Evolutionary conservation across 2,797 vertebrate genomes (phyloP).

Genomic region (Peromyscus attwateri): DNA sequence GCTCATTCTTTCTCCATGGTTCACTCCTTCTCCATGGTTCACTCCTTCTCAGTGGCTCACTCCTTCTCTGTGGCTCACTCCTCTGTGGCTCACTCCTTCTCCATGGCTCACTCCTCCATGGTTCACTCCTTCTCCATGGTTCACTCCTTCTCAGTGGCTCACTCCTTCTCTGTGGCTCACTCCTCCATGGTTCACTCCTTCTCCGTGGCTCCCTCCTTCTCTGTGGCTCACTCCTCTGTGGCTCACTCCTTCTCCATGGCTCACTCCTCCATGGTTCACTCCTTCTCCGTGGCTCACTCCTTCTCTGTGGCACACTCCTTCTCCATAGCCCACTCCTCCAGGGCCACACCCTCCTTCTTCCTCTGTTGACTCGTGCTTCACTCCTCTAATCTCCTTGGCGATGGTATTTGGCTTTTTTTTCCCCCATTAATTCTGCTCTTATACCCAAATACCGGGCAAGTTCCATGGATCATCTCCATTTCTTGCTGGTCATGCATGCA

Average conservation of each 20-base stretch:
- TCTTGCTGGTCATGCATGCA: background rate
- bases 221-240: rapidly evolving
- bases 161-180: no score
- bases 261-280: no score
- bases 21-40: no score
- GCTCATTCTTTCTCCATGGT: no score
- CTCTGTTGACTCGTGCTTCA: background rate
- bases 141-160: background rate
- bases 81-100: background rate
- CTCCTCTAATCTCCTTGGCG: background rate
- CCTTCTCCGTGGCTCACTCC: background rate
- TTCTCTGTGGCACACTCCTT: no score
- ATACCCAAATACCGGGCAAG: background rate
- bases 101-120: no score
- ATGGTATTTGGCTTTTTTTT: background rate
- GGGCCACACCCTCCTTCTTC: background rate
- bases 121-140: no score
- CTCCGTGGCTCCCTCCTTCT: no score
- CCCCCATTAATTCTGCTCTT: background rate
- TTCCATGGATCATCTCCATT: background rate
- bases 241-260: background rate
- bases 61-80: no score
- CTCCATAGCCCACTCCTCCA: rapidly evolving
- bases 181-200: background rate
- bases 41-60: background rate